Evolutionary conservation across 2,888 invertebrate species (phyloP).

Genomic region (Tetragonisca angustula): DNA sequence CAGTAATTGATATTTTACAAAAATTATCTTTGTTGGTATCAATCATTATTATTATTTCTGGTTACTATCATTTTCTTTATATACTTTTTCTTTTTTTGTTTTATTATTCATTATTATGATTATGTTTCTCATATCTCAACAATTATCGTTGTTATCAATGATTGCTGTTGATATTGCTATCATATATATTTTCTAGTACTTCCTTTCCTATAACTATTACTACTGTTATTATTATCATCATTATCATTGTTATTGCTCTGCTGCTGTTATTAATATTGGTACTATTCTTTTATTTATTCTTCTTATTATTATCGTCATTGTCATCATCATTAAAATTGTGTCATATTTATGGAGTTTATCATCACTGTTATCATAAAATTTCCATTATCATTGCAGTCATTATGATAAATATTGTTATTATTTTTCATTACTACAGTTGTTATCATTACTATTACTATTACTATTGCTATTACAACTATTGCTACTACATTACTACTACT

Average conservation of each 20-base stretch:
- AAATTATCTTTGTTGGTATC: conserved; percentile 32
- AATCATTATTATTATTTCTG: conserved; percentile 33
- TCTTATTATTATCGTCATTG: conserved; percentile 40
- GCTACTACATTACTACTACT: fast-evolving
- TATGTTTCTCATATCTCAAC: conserved; percentile 32
- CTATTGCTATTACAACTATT: neutral
- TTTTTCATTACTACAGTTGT: conserved; percentile 50
- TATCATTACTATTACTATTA: neutral
- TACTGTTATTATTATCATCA: neutral
- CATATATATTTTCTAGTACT: neutral
- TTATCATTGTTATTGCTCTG: conserved; percentile 21
- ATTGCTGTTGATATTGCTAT: conserved; percentile 7
- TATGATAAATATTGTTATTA: conserved; percentile 40
- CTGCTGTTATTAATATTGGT: conserved; percentile 62
- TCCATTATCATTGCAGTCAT: conserved; percentile 46
- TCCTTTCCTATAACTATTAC: neutral
- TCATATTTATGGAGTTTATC: neutral
- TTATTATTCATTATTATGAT: conserved; percentile 24
- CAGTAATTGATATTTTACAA: conserved; percentile 33
- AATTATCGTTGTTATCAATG: conserved; percentile 29
- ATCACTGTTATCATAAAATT: conserved; percentile 15
- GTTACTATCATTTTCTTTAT: conserved; percentile 24
- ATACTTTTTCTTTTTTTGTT: conserved; percentile 25
- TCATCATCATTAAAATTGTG: conserved; percentile 56
- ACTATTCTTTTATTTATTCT: conserved; percentile 54